A percentile compares a stretch with the other conserved stretches of the same genome.
These are phyloP conservation scores for Daphoenositta chrysoptera DNA, from an alignment of 2,113 vertebrate genomes.

Conservation along the genomic window DNA sequence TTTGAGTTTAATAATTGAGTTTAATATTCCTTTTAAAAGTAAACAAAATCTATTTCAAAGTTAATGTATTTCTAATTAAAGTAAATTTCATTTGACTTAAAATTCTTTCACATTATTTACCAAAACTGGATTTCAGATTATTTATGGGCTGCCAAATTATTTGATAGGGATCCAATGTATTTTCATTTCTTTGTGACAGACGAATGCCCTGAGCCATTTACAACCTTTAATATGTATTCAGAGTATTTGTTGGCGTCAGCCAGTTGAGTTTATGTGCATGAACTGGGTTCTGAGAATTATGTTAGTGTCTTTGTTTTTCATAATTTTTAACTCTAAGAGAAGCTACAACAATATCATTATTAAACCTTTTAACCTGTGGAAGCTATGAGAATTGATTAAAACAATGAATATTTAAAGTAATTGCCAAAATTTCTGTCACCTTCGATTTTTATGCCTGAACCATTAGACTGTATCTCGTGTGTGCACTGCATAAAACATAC, in stretches of 20 bases:
- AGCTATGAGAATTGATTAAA: not conserved
- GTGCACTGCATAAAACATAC: not conserved
- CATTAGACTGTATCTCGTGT: not conserved
- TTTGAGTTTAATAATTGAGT: constrained; percentile 13
- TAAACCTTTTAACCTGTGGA: not conserved
- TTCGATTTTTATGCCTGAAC: not conserved
- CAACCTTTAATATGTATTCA: constrained; percentile 10
- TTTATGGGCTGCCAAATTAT: not conserved
- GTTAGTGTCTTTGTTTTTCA: not conserved
- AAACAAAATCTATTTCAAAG: not conserved
- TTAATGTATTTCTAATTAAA: constrained; percentile 11
- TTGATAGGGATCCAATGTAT: not conserved
- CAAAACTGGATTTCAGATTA: constrained; percentile 11
- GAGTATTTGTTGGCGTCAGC: not conserved
- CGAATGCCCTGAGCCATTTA: not conserved
- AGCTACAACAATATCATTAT: not conserved
- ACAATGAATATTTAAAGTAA: not conserved
- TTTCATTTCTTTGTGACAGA: constrained; percentile 18
- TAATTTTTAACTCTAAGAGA: not conserved
- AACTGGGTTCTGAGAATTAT: not conserved
- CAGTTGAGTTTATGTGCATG: not conserved
- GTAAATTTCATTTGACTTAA: not conserved
- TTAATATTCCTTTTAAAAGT: not conserved
- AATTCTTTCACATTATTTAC: constrained; percentile 10
- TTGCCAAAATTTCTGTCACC: not conserved